These are phyloP conservation scores for Apamea epomidion DNA, from an alignment of 2,888 invertebrate genomes.

Conservation along the genomic window DNA sequence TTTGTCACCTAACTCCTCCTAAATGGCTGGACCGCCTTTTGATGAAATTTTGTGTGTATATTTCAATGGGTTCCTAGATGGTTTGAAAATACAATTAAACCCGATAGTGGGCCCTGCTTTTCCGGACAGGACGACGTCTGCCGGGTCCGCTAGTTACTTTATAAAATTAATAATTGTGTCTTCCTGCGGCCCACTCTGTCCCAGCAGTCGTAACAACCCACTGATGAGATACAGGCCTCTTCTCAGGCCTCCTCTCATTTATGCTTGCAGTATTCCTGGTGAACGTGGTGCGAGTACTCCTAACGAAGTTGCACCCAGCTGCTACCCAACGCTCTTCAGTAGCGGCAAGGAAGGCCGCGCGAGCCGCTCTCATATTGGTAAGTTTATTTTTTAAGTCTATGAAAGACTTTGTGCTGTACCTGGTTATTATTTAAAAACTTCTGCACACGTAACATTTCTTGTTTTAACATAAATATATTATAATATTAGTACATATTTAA, in stretches of 20 bases:
- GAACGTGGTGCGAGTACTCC: conserved; percentile 92
- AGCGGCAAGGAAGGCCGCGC: conserved; percentile 92
- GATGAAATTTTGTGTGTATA: too few species aligned
- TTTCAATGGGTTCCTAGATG: too few species aligned
- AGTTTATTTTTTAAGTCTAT: conserved; percentile 37
- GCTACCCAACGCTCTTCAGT: conserved; percentile 91
- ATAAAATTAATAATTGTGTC: background rate
- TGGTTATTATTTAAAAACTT: background rate
- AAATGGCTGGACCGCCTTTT: too few species aligned
- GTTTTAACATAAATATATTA: background rate
- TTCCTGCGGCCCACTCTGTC: too few species aligned
- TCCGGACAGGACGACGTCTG: too few species aligned
- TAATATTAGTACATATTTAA: background rate
- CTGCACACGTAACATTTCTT: background rate
- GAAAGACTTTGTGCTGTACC: background rate
- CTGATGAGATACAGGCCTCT: background rate
- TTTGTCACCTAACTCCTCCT: too few species aligned
- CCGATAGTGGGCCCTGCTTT: too few species aligned
- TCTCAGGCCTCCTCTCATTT: background rate
- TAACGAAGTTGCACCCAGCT: conserved; percentile 92
- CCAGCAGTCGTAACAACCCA: too few species aligned
- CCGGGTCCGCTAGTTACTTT: too few species aligned
- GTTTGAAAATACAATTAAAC: too few species aligned
- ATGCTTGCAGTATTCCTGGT: conserved; percentile 91
- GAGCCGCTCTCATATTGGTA: conserved; percentile 93